Conservation (phyloP, 2,113 vertebrate species). For the Salvator merianae region DNA sequence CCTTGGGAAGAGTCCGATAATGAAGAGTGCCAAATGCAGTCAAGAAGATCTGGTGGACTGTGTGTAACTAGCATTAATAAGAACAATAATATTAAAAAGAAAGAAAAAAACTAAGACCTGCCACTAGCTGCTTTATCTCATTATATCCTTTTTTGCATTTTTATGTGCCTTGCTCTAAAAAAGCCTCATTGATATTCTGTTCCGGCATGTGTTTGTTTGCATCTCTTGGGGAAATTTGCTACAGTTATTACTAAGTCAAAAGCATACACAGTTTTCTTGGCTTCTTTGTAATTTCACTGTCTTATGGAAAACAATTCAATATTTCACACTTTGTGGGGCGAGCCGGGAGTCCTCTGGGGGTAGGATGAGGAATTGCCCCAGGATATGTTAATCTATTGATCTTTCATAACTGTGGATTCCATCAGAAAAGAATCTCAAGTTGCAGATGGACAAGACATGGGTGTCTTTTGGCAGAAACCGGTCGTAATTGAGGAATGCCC, state of each 20-base stretch:
- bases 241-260: constrained; percentile 74
- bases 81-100: constrained; percentile 14
- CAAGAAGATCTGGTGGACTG: too few relatives aligned
- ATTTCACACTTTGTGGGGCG: constrained; percentile 24
- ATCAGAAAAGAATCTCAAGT: neutral
- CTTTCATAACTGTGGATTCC: constrained; percentile 3
- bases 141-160: constrained; percentile 83
- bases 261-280: constrained; percentile 56
- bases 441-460: neutral
- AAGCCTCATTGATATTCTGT: constrained; percentile 79
- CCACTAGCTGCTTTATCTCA: constrained; percentile 78
- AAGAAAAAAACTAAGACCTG: constrained; percentile 72
- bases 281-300: constrained; percentile 39
- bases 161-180: constrained; percentile 78
- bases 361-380: neutral
- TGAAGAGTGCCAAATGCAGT: too few relatives aligned
- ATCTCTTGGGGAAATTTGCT: constrained; percentile 78
- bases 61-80: too few relatives aligned
- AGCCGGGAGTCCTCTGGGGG: neutral
- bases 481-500: neutral
- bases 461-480: neutral
- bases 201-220: constrained; percentile 76
- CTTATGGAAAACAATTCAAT: neutral
- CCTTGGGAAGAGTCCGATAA: too few relatives aligned
- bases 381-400: constrained; percentile 1